phyloP scores from a whole-genome alignment of 2,888 invertebrate genomes.

The Campopleginae sp. region DNA sequence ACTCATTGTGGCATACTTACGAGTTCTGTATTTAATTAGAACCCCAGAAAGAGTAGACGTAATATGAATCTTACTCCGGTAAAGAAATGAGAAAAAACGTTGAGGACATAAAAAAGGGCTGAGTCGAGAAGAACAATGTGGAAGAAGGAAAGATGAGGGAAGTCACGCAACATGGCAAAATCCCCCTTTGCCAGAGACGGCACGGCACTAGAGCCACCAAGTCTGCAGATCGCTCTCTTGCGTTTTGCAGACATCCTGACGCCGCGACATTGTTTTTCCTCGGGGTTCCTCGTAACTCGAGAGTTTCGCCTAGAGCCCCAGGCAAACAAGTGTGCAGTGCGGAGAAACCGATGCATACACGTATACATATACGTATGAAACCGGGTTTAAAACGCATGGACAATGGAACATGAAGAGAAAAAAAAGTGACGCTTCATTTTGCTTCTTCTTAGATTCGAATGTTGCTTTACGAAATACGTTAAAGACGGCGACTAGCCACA shows the following conservation, averaged over 20 bases:
- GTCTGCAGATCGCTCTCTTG: slow-evolving; percentile 39
- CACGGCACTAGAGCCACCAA: slow-evolving; percentile 41
- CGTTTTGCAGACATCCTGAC: slow-evolving; percentile 54
- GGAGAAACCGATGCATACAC: slow-evolving; percentile 22
- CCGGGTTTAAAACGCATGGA: neutral
- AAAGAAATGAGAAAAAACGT: slow-evolving; percentile 23
- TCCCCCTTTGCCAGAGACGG: slow-evolving; percentile 22
- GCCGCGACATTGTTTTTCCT: slow-evolving; percentile 57
- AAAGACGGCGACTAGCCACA: too few relatives aligned
- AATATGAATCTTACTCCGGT: neutral
- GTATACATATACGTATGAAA: neutral
- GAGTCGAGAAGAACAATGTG: slow-evolving; percentile 32
- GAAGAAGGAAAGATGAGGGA: slow-evolving; percentile 41
- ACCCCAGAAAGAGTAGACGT: slow-evolving; percentile 7
- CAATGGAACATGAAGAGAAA: neutral
- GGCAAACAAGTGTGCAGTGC: slow-evolving; percentile 39
- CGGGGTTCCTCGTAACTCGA: slow-evolving; percentile 46
- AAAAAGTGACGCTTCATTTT: slow-evolving; percentile 22
- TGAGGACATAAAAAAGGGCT: slow-evolving; percentile 16
- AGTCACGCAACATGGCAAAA: slow-evolving; percentile 48
- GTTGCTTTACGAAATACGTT: neutral
- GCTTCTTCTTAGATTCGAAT: neutral
- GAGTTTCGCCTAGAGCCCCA: slow-evolving; percentile 45
- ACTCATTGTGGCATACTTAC: neutral
- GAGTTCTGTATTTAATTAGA: slow-evolving; percentile 19